Evolutionary conservation across 2,797 vertebrate genomes (phyloP).

Genomic region (Oreochromis grahami): DNA sequence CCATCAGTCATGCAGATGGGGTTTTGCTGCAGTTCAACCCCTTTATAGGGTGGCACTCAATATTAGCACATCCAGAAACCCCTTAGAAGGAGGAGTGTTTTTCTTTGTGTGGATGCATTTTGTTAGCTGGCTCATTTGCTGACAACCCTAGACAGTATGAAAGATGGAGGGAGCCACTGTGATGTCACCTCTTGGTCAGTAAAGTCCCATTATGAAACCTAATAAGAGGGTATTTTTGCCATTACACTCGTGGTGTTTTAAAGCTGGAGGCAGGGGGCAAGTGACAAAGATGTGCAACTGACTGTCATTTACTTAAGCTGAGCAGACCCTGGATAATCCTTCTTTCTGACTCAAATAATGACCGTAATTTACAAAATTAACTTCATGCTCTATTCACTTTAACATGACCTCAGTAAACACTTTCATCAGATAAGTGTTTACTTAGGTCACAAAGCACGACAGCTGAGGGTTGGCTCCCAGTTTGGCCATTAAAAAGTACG

Average conservation of each 20-base stretch:
- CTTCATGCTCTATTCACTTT: background rate
- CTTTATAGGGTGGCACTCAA: accelerated
- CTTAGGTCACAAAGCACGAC: background rate
- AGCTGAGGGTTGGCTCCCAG: background rate
- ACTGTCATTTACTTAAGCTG: background rate
- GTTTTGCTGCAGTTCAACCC: background rate
- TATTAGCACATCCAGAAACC: background rate
- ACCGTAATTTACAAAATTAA: background rate
- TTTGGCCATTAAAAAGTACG: background rate
- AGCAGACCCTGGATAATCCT: background rate
- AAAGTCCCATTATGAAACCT: background rate
- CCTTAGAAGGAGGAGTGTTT: background rate
- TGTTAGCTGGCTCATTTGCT: background rate
- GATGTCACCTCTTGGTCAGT: background rate
- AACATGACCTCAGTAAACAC: background rate
- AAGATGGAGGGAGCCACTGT: background rate
- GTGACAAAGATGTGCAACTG: background rate
- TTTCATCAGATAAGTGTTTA: background rate
- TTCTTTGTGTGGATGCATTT: background rate
- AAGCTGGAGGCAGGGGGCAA: background rate
- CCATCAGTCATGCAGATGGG: background rate
- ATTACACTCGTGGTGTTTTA: background rate
- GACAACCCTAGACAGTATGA: background rate
- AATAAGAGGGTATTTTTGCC: background rate
- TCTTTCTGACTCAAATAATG: background rate